Evolutionary conservation across 1,140 invertebrate genomes (phyloP).

Genomic region (Rhopalosiphum padi): DNA sequence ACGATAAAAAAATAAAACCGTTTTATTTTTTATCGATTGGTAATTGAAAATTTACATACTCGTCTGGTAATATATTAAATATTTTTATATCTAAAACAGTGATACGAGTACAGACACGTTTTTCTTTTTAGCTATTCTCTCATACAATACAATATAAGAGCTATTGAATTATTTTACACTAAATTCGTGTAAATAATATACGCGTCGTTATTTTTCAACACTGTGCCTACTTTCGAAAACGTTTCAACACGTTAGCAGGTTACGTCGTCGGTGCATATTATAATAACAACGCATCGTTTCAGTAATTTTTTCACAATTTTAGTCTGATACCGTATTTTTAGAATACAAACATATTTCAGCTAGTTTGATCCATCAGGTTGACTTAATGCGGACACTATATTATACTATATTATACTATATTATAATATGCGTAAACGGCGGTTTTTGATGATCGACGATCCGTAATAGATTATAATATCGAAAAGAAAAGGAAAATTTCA

Average conservation of each 20-base stretch:
- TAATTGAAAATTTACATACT: constrained; percentile 42
- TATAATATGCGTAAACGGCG: too few species aligned
- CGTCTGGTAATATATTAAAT: constrained; percentile 4
- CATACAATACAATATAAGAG: background rate
- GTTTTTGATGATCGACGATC: too few species aligned
- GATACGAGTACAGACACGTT: background rate
- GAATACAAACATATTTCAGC: background rate
- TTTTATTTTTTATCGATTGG: constrained; percentile 26
- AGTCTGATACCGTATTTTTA: background rate
- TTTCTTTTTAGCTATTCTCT: background rate
- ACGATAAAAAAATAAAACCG: background rate
- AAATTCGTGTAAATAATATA: background rate
- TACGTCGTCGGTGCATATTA: background rate
- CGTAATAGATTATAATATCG: background rate
- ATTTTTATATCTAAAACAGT: background rate
- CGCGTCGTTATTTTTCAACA: background rate
- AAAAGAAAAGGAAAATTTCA: background rate
- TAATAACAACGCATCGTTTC: background rate
- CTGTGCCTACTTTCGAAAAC: background rate
- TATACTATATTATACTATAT: background rate
- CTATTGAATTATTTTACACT: background rate
- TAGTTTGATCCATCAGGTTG: background rate
- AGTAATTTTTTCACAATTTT: background rate
- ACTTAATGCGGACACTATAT: background rate
- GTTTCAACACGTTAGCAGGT: background rate